Evolutionary conservation across 2,113 vertebrate genomes (phyloP), one percentile per base, ranked within the genome.

Genomic region (Marmota monax): DNA sequence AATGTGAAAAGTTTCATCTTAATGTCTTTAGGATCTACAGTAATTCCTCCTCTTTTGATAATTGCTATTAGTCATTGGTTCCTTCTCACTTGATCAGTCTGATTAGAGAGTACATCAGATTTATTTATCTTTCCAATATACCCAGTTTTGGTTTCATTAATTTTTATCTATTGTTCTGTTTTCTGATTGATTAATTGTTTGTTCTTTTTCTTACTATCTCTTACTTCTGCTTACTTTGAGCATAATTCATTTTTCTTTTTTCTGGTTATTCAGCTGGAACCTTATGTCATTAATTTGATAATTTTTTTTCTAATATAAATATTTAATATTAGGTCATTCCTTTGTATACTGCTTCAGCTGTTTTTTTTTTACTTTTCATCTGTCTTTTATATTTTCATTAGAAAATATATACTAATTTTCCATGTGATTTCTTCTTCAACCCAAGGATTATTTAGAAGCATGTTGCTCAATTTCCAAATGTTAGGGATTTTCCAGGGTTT

Each of bases 41-140:
- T 39, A 25, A 84, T 56, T 67, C 39, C 48, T 86, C 39, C 18
- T 91, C 13, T 91, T 83, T 94, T 65, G 77, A 84, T 79, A 88
- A 27, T 13, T 56, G 45, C 13, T 53, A 4, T 22, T 84, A 32
- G 51, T 76, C 45, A 88, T 84, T 78, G 79, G 29, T 70, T 2
- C 61, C 48, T 61, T 63, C 27, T 78, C 1, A 56, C 42, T 63
- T 34, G 48, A 32, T 92, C 20, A 84, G 11, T 74, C 45, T 72
- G 13, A 84, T 22, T 94, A 48, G 23, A 91, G 9, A 8, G 7
- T 48, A 45, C 34, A 61, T 51, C 27, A 39, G 1, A 84, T 88
- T 56, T 45, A 74, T 92, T 86, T 82, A 74, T 61, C 39, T 94
- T 91, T 69, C 76, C 13, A 65, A n/a, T 85, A 37, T 82, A 53